phyloP scores from a whole-genome alignment of 92 coral and sea anemone genomes.

The Porites rus region DNA sequence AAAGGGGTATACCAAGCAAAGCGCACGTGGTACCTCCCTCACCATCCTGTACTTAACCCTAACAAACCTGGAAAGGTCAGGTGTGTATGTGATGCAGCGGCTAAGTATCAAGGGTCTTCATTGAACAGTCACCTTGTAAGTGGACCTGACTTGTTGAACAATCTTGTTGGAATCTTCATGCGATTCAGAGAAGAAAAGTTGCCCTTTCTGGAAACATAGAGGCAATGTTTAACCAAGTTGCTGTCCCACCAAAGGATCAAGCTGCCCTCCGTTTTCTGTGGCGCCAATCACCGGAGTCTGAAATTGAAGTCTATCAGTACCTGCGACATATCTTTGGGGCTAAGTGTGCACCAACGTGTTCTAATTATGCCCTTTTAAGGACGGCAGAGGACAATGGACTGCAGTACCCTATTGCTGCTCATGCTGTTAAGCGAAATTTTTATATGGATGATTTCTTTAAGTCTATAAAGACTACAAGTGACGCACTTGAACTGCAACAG shows the following conservation, averaged over 20 bases:
- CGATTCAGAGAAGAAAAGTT: constrained; percentile 62
- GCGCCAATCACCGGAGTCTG: constrained; percentile 37
- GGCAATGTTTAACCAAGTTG: constrained; percentile 66
- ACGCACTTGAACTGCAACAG: too few relatives aligned
- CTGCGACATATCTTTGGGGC: constrained; percentile 53
- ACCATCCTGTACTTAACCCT: constrained; percentile 33
- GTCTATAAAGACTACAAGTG: too few relatives aligned
- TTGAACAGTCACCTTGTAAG: constrained; percentile 57
- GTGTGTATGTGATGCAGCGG: constrained; percentile 61
- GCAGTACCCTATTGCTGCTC: constrained; percentile 54
- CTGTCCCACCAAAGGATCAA: constrained; percentile 54
- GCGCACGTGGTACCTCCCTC: not conserved
- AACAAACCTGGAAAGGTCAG: constrained; percentile 63
- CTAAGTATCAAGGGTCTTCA: constrained; percentile 56
- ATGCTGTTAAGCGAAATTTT: constrained; percentile 47
- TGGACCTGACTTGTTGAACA: constrained; percentile 53
- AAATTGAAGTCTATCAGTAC: constrained; percentile 53
- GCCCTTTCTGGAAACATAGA: constrained; percentile 71
- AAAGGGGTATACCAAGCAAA: constrained; percentile 42
- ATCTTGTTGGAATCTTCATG: constrained; percentile 61
- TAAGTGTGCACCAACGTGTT: constrained; percentile 57
- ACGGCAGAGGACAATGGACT: constrained; percentile 49
- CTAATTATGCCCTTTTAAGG: constrained; percentile 51
- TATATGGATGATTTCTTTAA: constrained; percentile 36
- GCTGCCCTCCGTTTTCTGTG: constrained; percentile 61